Conservation (phyloP, 2,797 vertebrate species). For the Macroramphosus scolopax region DNA sequence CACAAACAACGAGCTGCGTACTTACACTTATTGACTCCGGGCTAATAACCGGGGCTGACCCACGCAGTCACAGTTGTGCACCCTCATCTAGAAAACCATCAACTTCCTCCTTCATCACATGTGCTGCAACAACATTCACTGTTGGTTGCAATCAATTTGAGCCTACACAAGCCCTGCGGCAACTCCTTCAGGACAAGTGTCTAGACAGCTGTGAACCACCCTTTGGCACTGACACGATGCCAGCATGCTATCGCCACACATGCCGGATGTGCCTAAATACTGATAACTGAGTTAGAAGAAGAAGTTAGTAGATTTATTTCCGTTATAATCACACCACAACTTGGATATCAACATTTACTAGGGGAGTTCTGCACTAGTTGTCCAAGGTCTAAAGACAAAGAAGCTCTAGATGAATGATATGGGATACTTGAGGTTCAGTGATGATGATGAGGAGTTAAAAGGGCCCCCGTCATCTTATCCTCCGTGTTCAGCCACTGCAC, state of each 20-base stretch:
- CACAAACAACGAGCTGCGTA: slow-evolving; percentile 23
- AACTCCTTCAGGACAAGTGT: slow-evolving; percentile 11
- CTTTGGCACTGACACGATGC: slow-evolving; percentile 19
- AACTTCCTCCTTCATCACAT: slow-evolving; percentile 12
- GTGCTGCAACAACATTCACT: no score
- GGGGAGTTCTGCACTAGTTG: background rate
- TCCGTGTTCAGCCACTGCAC: slow-evolving; percentile 1
- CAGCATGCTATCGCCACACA: slow-evolving; percentile 12
- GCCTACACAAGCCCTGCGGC: no score
- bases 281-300: no score
- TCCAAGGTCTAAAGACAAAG: background rate
- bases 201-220: slow-evolving; percentile 26
- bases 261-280: no score
- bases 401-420: background rate
- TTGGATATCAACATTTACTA: background rate
- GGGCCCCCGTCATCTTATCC: slow-evolving; percentile 10
- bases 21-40: slow-evolving; percentile 25
- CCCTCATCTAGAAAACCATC: slow-evolving; percentile 14
- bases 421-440: background rate
- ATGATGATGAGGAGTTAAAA: slow-evolving; percentile 5
- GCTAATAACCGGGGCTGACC: slow-evolving; percentile 27
- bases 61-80: slow-evolving; percentile 12
- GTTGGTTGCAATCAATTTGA: no score
- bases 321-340: background rate
- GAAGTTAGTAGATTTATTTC: no score